Base-by-base conservation (phyloP, 2,113 vertebrate genomes). In the Corvus moneduloides region DNA sequence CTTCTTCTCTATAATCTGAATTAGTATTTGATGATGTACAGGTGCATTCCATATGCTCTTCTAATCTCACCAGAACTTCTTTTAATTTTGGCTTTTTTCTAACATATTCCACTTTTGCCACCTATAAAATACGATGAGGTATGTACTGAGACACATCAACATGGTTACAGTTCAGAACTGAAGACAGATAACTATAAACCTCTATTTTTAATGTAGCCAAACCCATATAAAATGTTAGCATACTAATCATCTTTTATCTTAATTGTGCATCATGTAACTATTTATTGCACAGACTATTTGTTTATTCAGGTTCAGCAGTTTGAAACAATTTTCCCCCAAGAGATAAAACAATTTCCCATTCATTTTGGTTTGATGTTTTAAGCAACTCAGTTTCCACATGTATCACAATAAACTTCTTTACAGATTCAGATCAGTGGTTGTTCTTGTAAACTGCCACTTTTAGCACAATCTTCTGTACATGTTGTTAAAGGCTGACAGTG, bases 61-160 rank as follows among this genome's bases (percentile, higher is more conserved):
- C 99, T 98, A 99, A 98, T 97, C 98, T 98, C 97, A 99, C 99
- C 96, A 99, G 98, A 94, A 99, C 99, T 98, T 99, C 99, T 98
- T 99, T 99, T 97, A 99, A 98, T 97, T 99, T 99, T 81, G 99
- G 99, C 97, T 97, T 99, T 98, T 99, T 99, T 96, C 98, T 98
- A 97, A 99, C 97, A 77, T 99, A 99, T 96, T 99, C 99, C 98
- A 99, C 99, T 98, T 99, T 99, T 95, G 99, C 99, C 98, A 99
- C 99, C 99, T 99, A 98, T 20, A 92, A 88, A 93, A 79, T 94
- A 86, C 2, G 67, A 95, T 75, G 69, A 94, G 83, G 89, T 82
- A 96, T 6, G 89, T 69, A 87, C 93, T 96, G 92, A 96, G 91
- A 93, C 51, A 89, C 77, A 72, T 77, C 80, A 92, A 94, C 87